Conservation (phyloP, 2,888 invertebrate species). For the Toxonevra muliebris region DNA sequence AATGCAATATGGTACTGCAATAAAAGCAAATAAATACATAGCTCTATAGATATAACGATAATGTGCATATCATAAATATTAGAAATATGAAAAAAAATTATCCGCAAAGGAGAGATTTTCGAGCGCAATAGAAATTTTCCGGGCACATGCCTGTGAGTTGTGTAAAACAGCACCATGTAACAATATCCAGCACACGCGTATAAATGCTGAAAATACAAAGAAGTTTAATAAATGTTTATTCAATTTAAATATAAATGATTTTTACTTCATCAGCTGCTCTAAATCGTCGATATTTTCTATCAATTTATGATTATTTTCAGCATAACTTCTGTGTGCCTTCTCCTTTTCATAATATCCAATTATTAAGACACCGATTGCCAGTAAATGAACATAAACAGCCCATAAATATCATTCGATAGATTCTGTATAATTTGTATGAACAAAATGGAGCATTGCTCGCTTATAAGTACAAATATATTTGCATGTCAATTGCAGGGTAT, state of each 20-base stretch:
- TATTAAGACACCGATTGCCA: constrained; percentile 33
- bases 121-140: constrained; percentile 37
- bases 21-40: constrained; percentile 42
- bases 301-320: constrained; percentile 40
- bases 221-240: too few species aligned
- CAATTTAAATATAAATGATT: too few species aligned
- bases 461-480: constrained; percentile 25
- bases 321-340: background rate
- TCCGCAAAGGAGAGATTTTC: constrained; percentile 36
- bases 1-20: constrained; percentile 38
- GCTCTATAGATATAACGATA: constrained; percentile 34
- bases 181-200: constrained; percentile 20
- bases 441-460: constrained; percentile 36
- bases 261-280: constrained; percentile 38
- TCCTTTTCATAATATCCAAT: constrained; percentile 35
- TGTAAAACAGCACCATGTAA: constrained; percentile 33
- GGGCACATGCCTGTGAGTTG: constrained; percentile 34
- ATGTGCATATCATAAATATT: constrained; percentile 33
- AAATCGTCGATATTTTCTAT: constrained; percentile 41
- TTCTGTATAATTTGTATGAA: constrained; percentile 38
- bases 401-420: constrained; percentile 38
- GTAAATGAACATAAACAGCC: constrained; percentile 38
- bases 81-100: constrained; percentile 31
- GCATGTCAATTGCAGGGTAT: constrained; percentile 40
- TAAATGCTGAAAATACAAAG: constrained; percentile 32